Conservation (phyloP, 1,140 invertebrate species). For the Cataglyphis hispanica region DNA sequence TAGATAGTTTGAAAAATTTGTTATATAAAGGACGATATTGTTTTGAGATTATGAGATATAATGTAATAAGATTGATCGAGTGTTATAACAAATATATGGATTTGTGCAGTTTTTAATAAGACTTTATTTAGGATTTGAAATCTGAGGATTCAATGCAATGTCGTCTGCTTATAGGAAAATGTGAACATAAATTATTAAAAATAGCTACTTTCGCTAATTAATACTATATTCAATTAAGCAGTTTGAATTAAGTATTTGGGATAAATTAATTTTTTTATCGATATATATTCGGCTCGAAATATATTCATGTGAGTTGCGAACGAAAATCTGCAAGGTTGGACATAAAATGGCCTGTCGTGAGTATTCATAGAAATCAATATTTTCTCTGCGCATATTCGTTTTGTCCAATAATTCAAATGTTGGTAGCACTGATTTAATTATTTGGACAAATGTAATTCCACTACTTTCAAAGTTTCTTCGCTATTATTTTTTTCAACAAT, state of each 20-base stretch:
- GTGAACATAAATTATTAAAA: constrained; percentile 1
- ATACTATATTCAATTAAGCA: neutral
- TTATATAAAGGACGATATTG: neutral
- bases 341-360: neutral
- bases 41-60: neutral
- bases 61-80: neutral
- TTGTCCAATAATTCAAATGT: neutral
- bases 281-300: neutral
- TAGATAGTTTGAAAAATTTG: no score
- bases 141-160: neutral
- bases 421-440: constrained; percentile 3
- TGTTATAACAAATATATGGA: neutral
- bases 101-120: neutral
- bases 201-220: neutral
- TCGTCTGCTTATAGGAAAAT: neutral
- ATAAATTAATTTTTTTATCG: neutral
- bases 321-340: neutral
- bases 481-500: neutral
- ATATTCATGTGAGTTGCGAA: neutral
- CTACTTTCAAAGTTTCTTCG: neutral
- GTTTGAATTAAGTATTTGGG: neutral
- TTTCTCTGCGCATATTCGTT: neutral
- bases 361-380: neutral
- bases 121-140: neutral
- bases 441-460: neutral